These are phyloP conservation scores for Lasioglossum villosulum DNA, from an alignment of 2,888 invertebrate genomes.

Conservation along the genomic window DNA sequence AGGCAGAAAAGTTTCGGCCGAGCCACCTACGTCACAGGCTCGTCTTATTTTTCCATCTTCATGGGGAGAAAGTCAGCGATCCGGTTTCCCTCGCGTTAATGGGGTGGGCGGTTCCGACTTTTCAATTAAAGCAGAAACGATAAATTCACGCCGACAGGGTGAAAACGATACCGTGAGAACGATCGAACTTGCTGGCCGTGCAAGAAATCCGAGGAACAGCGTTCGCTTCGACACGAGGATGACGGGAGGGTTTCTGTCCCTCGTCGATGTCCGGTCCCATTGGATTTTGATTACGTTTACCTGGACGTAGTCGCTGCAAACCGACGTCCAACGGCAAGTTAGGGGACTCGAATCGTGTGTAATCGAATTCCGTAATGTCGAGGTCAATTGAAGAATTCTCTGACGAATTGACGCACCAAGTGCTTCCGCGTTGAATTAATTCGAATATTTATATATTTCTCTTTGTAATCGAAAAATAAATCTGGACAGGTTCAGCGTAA, in stretches of 20 bases:
- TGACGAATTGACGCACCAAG: not conserved
- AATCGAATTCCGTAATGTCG: not conserved
- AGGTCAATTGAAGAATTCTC: not conserved
- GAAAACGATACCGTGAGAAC: conserved; percentile 23
- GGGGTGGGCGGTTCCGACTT: conserved; percentile 14
- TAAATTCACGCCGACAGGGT: conserved; percentile 35
- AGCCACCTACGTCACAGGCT: not conserved
- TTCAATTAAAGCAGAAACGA: conserved; percentile 44
- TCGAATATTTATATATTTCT: not conserved
- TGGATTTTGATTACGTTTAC: conserved; percentile 62
- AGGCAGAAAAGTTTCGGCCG: not conserved
- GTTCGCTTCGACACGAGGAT: not conserved
- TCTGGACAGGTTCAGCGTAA: not conserved
- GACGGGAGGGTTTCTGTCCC: conserved; percentile 2
- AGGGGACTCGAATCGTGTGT: not conserved
- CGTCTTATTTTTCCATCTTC: not conserved
- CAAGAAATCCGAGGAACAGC: not conserved
- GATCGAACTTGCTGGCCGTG: not conserved
- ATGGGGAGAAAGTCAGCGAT: not conserved
- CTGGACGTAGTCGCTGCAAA: conserved; percentile 44
- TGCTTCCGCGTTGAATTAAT: not conserved
- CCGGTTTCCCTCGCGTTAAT: not conserved
- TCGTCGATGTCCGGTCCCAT: conserved; percentile 41
- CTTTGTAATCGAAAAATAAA: not conserved
- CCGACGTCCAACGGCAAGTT: not conserved